These are phyloP conservation scores for Pteropus rufus DNA, from an alignment of 2,797 vertebrate species.

Conservation along the genomic window DNA sequence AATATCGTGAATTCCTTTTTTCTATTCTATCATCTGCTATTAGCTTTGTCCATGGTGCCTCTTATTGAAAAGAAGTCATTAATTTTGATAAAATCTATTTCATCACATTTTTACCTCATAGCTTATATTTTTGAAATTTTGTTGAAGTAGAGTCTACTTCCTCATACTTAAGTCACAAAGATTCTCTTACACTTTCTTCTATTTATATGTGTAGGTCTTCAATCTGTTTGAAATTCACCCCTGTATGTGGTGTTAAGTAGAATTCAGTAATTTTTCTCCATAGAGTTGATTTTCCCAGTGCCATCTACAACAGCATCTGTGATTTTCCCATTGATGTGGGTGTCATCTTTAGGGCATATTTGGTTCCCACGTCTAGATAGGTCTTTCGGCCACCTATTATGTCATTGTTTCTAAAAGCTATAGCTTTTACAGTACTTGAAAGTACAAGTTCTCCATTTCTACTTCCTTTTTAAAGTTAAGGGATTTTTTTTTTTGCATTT, in stretches of 20 bases:
- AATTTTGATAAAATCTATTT: not conserved
- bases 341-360: not conserved
- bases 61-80: not conserved
- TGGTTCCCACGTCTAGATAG: not conserved
- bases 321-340: not conserved
- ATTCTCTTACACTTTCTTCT: not conserved
- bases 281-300: not conserved
- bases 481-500: not conserved
- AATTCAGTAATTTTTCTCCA: not conserved
- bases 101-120: not conserved
- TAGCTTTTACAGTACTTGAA: not conserved
- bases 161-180: not conserved
- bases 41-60: not conserved
- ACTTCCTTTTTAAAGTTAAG: not conserved
- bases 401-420: not conserved
- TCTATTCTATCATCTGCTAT: not conserved
- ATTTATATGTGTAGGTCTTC: not conserved
- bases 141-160: not conserved
- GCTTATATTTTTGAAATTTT: not conserved
- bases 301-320: too few species aligned
- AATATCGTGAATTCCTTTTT: not conserved
- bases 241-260: not conserved
- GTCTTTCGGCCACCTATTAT: not conserved
- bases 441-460: not conserved
- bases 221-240: not conserved